Evolutionary conservation across 1,140 invertebrate species (phyloP), one percentile per base, ranked within the genome.

Genomic region (Drosophila oshimai): DNA sequence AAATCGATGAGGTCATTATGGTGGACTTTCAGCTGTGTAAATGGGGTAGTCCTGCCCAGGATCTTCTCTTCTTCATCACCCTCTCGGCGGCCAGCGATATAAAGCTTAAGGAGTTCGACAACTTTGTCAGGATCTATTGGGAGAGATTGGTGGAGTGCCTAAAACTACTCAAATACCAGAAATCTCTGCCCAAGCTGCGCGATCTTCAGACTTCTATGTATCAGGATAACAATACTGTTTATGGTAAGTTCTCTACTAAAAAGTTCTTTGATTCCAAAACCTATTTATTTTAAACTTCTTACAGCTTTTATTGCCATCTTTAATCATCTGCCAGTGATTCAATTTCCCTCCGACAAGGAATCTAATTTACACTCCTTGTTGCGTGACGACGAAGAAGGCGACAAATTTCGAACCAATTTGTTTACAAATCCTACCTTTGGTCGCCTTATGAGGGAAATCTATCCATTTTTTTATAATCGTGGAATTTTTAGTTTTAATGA

Each of bases 11-110:
- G 31, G 29, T 90, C 1, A 78, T 90, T 13, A 80, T 92, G 49
- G 44, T 92, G 0, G 92, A 92, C 45, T 92, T 90, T 47, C 91
- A 92, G 80, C 45, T 90, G 2, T 72, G 71, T 39, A 77, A 89
- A 41, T 88, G 81, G 61, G 89, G 80, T 4, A 91, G 89, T 57
- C 90, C 90, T 13, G 90, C 83, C 0, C 33, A 90, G n/a, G 92
- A 92, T 62, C 33, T 92, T 0, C 34, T 87, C 1, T 92, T 90
- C 24, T 91, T 92, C 5, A 68, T 90, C 2, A 74, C 77, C 0
- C 39, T 86, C 4, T 90, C 88, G 3, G 68, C 79, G 4, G 57
- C 60, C n/a, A 60, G 53, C 0, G 68, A 86, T 33, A 74, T 88
- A 1, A 74, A 77, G 0, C 13, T 78, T 0, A 81, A 74, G 13